Conservation (phyloP, 1,140 invertebrate species). For the Magallana gigas region DNA sequence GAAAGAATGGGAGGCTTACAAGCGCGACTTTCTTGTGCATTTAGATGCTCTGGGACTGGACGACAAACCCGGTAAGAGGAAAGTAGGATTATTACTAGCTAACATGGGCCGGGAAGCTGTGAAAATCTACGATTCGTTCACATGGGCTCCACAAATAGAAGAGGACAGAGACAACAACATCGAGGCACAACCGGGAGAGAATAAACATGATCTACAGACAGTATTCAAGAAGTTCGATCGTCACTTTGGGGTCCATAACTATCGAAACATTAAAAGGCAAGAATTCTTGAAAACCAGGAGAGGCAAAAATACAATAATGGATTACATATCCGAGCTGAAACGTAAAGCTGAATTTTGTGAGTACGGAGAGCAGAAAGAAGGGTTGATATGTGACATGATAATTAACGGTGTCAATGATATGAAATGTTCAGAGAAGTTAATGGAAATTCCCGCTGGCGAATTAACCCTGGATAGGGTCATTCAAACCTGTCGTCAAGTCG, state of each 20-base stretch:
- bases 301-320: slow-evolving; percentile 51
- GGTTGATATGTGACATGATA: slow-evolving; percentile 59
- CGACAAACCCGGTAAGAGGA: slow-evolving; percentile 40
- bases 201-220: slow-evolving; percentile 30
- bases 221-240: slow-evolving; percentile 43
- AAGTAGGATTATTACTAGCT: no score
- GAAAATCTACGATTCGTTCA: slow-evolving; percentile 41
- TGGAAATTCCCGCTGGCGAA: slow-evolving; percentile 49
- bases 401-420: slow-evolving; percentile 55
- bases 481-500: slow-evolving; percentile 50
- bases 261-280: slow-evolving; percentile 56
- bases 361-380: slow-evolving; percentile 56
- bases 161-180: background rate
- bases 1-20: slow-evolving; percentile 1
- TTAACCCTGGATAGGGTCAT: slow-evolving; percentile 53
- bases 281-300: slow-evolving; percentile 55
- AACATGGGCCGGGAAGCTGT: background rate
- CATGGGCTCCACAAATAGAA: slow-evolving; percentile 33
- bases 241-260: slow-evolving; percentile 56
- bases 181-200: slow-evolving; percentile 23
- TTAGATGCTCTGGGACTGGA: no score
- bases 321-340: slow-evolving; percentile 53
- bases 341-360: slow-evolving; percentile 57
- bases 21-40: no score
- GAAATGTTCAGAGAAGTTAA: slow-evolving; percentile 59